A percentile compares a stretch with the other conserved stretches of the same genome.
These are phyloP conservation scores for Pogoniulus pusillus DNA, from an alignment of 2,797 vertebrate genomes.

Conservation along the genomic window DNA sequence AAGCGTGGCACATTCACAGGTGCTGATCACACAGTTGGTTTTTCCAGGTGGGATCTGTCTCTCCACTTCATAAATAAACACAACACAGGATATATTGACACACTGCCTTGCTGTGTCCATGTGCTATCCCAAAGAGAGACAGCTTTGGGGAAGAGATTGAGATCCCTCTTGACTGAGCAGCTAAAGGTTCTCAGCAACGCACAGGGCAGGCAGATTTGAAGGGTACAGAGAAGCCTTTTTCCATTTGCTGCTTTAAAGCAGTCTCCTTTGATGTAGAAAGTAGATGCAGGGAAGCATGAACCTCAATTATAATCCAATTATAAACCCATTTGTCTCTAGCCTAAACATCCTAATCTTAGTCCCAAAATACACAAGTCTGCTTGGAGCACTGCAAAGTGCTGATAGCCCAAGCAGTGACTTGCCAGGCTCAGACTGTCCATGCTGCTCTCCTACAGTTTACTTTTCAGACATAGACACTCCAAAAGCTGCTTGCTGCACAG, in stretches of 20 bases:
- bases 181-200: background rate
- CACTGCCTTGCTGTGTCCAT: background rate
- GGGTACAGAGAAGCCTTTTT: background rate
- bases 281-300: background rate
- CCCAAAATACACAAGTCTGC: conserved; percentile 19
- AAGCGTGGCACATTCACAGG: background rate
- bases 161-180: background rate
- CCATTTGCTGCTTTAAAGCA: background rate
- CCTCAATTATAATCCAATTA: conserved; percentile 6
- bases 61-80: background rate
- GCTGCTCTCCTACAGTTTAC: conserved; percentile 39
- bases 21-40: background rate
- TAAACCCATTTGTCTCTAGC: conserved; percentile 28
- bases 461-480: background rate
- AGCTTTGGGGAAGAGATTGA: background rate
- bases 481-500: background rate
- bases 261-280: background rate
- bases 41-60: background rate
- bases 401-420: background rate
- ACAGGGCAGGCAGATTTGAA: background rate
- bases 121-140: background rate
- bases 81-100: background rate
- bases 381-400: accelerated
- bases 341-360: conserved; percentile 63
- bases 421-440: background rate